Conservation (phyloP, 2,888 invertebrate genomes). For the Cosmia pyralina region DNA sequence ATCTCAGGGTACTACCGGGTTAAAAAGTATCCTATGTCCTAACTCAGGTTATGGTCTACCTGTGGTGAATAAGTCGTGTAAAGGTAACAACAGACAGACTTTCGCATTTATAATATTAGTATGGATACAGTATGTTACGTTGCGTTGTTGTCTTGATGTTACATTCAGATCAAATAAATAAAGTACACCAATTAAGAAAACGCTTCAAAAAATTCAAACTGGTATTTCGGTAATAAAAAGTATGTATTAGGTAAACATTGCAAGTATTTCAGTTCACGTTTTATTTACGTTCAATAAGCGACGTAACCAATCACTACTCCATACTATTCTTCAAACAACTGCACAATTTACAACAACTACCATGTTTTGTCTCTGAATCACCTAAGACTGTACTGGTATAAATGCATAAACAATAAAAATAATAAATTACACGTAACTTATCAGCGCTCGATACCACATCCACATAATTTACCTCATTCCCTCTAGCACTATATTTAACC, state of each 20-base stretch:
- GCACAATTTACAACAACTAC: neutral
- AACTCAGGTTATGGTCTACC: too few relatives aligned
- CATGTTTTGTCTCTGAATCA: neutral
- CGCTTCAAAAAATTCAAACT: neutral
- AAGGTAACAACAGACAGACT: too few relatives aligned
- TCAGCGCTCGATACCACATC: conserved; percentile 48
- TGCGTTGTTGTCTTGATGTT: neutral
- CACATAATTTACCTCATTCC: conserved; percentile 37
- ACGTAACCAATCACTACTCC: neutral
- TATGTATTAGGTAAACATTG: neutral
- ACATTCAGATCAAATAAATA: neutral
- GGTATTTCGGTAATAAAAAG: neutral
- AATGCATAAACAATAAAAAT: neutral
- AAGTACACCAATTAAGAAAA: neutral
- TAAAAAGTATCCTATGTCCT: too few relatives aligned
- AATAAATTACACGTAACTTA: neutral
- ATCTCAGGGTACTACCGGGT: too few relatives aligned
- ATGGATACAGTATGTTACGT: neutral
- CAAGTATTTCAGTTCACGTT: neutral
- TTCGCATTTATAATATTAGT: too few relatives aligned
- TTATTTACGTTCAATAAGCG: neutral
- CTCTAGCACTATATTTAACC: conserved; percentile 55
- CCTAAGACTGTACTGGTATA: neutral
- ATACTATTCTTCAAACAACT: neutral
- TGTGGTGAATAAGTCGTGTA: too few relatives aligned